Conservation (phyloP, 2,888 invertebrate genomes). For the Metopia argyrocephala region DNA sequence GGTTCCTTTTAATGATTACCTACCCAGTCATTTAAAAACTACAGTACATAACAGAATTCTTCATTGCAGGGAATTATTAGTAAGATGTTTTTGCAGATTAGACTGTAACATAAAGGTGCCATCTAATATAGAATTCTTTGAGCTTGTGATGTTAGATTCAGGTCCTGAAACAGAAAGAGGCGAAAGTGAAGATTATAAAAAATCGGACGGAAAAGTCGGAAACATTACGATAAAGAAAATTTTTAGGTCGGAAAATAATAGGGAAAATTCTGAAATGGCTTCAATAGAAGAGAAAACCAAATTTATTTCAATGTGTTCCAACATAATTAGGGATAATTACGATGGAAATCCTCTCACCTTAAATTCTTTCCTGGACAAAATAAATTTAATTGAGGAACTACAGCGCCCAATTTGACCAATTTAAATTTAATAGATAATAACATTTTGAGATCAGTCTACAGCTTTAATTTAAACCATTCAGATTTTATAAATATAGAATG, state of each 20-base stretch:
- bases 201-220: no score
- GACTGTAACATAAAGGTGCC: conserved; percentile 3
- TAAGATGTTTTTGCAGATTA: conserved; percentile 23
- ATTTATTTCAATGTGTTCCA: conserved; percentile 13
- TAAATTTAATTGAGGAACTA: not conserved
- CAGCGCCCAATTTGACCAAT: not conserved
- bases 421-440: conserved; percentile 12
- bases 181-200: no score
- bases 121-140: not conserved
- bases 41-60: no score
- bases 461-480: conserved; percentile 16
- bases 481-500: conserved; percentile 16
- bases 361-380: not conserved
- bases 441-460: conserved; percentile 6
- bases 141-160: not conserved
- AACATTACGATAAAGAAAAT: not conserved
- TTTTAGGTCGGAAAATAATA: not conserved
- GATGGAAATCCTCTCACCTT: conserved; percentile 8
- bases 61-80: no score
- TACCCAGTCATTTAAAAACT: no score
- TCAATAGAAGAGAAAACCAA: conserved; percentile 1
- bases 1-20: no score
- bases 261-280: conserved; percentile 1
- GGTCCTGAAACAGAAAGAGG: no score
- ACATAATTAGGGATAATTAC: not conserved